Percentiles rank a stretch among this genome's conserved stretches.
Evolutionary conservation across 2,888 invertebrate genomes (phyloP).

Genomic region (Heliconius hortense): DNA sequence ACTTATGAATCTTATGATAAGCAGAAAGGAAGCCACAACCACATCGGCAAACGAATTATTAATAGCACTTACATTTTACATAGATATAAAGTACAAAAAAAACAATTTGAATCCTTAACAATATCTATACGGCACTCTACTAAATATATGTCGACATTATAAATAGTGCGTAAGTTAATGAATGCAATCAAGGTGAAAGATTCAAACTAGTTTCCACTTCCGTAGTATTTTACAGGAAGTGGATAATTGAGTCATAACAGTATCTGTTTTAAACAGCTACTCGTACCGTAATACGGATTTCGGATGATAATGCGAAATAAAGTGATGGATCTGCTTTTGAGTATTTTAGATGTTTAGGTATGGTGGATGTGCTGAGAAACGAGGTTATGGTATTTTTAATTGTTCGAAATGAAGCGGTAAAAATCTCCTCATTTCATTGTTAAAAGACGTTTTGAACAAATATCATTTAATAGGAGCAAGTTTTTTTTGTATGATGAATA

Average conservation of each 20-base stretch:
- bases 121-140: background rate
- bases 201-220: constrained; percentile 17
- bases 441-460: background rate
- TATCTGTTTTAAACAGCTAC: constrained; percentile 41
- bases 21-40: too few relatives aligned
- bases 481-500: too few relatives aligned
- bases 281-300: constrained; percentile 44
- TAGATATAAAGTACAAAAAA: too few relatives aligned
- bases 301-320: constrained; percentile 40
- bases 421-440: background rate
- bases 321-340: background rate
- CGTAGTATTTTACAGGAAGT: constrained; percentile 45
- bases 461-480: too few relatives aligned
- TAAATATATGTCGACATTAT: background rate
- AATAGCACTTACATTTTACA: too few relatives aligned
- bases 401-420: background rate
- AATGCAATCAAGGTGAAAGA: constrained; percentile 26
- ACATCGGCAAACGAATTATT: too few relatives aligned
- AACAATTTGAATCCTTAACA: background rate
- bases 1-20: background rate
- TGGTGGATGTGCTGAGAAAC: background rate
- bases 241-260: constrained; percentile 50
- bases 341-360: background rate
- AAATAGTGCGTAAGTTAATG: constrained; percentile 3
- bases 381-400: background rate